A percentile compares a stretch with the other conserved stretches of the same genome.
Evolutionary conservation across 2,113 vertebrate genomes (phyloP).

Genomic region (Chionis minor): DNA sequence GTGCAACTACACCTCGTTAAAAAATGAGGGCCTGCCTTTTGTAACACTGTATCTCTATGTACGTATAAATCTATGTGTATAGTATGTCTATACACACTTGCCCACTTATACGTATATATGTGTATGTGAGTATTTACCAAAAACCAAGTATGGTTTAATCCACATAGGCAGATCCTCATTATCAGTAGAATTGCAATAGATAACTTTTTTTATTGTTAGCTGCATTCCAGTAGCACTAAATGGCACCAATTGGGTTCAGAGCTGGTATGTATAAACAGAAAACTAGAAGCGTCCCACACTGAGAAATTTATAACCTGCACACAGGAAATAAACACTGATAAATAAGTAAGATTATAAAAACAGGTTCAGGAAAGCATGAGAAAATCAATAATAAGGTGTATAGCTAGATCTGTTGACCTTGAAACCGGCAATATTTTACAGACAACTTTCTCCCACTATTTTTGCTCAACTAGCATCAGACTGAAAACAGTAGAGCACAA

Average conservation of each 20-base stretch:
- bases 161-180: neutral
- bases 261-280: neutral
- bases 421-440: neutral
- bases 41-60: neutral
- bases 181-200: neutral
- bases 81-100: neutral
- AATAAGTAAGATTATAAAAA: neutral
- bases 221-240: neutral
- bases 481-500: neutral
- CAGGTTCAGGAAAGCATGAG: neutral
- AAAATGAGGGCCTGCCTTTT: neutral
- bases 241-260: neutral
- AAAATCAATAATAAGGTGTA: neutral
- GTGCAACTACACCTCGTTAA: neutral
- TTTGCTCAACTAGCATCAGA: neutral
- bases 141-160: neutral
- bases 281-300: neutral
- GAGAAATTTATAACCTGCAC: neutral
- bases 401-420: neutral
- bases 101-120: too few species aligned
- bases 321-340: neutral
- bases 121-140: neutral
- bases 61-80: neutral
- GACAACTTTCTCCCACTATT: neutral
- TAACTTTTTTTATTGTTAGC: neutral